Evolutionary conservation across 2,797 vertebrate genomes (phyloP).

Genomic region (Eurystomus glaucurus): DNA sequence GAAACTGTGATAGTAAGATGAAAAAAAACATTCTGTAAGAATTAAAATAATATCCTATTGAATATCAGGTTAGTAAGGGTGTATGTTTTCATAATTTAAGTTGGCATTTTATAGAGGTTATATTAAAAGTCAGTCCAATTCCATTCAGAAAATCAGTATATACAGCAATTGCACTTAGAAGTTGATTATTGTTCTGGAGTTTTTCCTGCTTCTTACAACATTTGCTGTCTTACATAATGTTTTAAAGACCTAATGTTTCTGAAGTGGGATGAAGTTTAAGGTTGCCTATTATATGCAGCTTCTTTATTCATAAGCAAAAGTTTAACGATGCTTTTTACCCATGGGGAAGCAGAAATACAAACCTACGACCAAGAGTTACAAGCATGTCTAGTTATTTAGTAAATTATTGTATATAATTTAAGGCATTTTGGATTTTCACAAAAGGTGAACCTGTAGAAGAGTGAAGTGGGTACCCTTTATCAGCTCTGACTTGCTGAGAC

Average conservation of each 20-base stretch:
- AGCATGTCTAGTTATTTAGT: not conserved
- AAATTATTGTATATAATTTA: not conserved
- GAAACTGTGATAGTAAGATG: not conserved
- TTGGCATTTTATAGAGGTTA: not conserved
- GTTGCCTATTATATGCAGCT: rapidly evolving
- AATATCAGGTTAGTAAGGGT: not conserved
- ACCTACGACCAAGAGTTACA: not conserved
- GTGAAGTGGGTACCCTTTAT: not conserved
- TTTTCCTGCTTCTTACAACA: not conserved
- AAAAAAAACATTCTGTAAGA: not conserved
- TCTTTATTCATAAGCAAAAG: not conserved
- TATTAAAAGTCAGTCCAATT: not conserved
- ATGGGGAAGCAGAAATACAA: not conserved
- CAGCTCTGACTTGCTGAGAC: not conserved
- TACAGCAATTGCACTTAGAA: not conserved
- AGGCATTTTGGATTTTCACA: not conserved
- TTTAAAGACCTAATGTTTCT: not conserved
- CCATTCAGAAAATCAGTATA: not conserved
- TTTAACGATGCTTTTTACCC: not conserved
- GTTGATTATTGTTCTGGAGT: not conserved
- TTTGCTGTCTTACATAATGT: not conserved
- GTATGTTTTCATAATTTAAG: not conserved
- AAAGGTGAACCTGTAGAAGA: not conserved
- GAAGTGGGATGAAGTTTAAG: not conserved
- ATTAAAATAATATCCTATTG: not conserved